Conservation (phyloP, 2,113 vertebrate genomes). For the Redunca redunca region DNA sequence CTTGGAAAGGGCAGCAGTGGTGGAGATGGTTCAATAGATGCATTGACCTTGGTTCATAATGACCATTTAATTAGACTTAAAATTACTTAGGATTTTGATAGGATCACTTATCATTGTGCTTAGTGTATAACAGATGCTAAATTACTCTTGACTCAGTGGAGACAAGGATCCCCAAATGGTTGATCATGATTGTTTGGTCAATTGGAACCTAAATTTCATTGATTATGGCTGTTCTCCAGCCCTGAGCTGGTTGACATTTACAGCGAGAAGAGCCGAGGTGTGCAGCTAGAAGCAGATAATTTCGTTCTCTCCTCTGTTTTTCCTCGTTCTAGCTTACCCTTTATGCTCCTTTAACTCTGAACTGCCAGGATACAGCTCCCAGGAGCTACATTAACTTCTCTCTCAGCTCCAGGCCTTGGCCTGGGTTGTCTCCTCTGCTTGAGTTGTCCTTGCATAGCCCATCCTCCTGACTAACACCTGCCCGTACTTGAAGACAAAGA, state of each 20-base stretch:
- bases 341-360: neutral
- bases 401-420: neutral
- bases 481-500: neutral
- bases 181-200: neutral
- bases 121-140: neutral
- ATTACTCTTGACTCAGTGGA: neutral
- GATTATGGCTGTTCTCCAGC: neutral
- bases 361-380: neutral
- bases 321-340: neutral
- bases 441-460: neutral
- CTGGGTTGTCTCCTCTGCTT: neutral
- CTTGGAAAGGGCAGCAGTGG: neutral
- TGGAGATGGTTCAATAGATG: neutral
- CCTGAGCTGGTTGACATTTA: neutral
- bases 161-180: neutral
- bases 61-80: neutral
- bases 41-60: conserved; percentile 7
- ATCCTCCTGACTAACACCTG: neutral
- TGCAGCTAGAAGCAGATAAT: neutral
- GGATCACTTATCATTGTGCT: neutral
- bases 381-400: neutral
- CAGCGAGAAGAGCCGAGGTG: neutral
- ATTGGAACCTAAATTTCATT: neutral
- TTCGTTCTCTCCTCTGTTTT: neutral
- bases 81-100: neutral